A percentile compares a stretch with the other conserved stretches of the same genome.
Conservation (phyloP, 2,113 vertebrate genomes). For the pig (Sus scrofa) region DNA sequence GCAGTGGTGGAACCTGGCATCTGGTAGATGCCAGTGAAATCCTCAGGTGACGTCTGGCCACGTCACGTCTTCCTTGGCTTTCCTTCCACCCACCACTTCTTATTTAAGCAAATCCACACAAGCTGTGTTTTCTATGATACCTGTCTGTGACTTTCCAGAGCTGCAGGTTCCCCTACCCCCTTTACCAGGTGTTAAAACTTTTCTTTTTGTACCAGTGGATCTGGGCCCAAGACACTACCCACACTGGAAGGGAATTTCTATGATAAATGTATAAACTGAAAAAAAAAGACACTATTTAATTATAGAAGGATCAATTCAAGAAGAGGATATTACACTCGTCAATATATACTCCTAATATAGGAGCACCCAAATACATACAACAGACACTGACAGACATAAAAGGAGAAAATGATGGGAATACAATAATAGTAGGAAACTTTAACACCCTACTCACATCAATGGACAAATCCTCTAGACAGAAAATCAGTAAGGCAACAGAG, state of each 20-base stretch:
- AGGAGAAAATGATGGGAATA: too few relatives aligned
- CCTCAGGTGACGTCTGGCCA: constrained; percentile 74
- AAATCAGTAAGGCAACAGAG: too few relatives aligned
- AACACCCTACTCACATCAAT: too few relatives aligned
- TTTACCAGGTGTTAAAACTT: constrained; percentile 74
- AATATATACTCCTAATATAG: too few relatives aligned
- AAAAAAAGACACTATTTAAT: too few relatives aligned
- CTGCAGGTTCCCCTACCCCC: constrained; percentile 58
- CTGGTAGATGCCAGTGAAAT: constrained; percentile 37
- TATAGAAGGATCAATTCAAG: too few relatives aligned
- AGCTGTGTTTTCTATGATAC: constrained; percentile 78
- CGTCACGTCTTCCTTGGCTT: constrained; percentile 66
- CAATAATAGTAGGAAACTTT: too few relatives aligned
- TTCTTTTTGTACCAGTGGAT: constrained; percentile 77
- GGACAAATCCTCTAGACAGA: too few relatives aligned
- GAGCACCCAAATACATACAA: too few relatives aligned
- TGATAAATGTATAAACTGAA: constrained; percentile 84
- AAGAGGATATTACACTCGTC: too few relatives aligned
- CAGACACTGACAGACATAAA: too few relatives aligned
- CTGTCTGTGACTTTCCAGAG: constrained; percentile 74
- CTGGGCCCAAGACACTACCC: constrained; percentile 72
- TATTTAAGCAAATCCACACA: constrained; percentile 67
- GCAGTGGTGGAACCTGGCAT: constrained; percentile 51
- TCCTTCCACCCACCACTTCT: constrained; percentile 68
- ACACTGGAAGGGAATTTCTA: constrained; percentile 82